A percentile compares a stretch with the other conserved stretches of the same genome.
These are phyloP conservation scores for Salminus brasiliensis DNA, from an alignment of 2,113 vertebrate species.

Conservation along the genomic window DNA sequence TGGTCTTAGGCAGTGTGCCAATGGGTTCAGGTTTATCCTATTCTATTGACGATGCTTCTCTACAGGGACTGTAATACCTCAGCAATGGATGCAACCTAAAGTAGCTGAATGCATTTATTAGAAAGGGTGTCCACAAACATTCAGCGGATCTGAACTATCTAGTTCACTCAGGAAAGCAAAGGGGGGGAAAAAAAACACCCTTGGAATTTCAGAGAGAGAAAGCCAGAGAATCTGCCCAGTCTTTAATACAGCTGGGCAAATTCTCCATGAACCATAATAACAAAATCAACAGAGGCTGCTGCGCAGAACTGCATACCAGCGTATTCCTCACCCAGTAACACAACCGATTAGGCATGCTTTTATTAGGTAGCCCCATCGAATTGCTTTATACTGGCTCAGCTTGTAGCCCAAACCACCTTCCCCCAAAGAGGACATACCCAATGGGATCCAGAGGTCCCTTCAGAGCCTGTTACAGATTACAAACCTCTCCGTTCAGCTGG, in stretches of 20 bases:
- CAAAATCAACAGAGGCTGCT: constrained; percentile 56
- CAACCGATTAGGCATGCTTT: constrained; percentile 32
- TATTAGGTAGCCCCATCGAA: not conserved
- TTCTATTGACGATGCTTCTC: no score
- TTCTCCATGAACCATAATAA: constrained; percentile 62
- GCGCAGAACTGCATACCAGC: constrained; percentile 55
- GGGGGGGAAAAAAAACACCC: no score
- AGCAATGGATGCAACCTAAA: no score
- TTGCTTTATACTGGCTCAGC: constrained; percentile 9
- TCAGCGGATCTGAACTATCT: no score
- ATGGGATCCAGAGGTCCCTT: not conserved
- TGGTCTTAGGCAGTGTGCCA: no score
- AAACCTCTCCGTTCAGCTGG: not conserved
- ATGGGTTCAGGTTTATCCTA: no score
- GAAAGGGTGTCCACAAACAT: no score
- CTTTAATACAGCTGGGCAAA: not conserved
- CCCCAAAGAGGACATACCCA: not conserved
- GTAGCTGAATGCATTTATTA: no score
- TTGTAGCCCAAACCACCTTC: not conserved
- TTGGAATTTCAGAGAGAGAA: not conserved
- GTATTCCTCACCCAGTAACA: constrained; percentile 31
- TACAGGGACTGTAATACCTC: no score
- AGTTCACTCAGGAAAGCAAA: not conserved
- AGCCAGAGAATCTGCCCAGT: not conserved
- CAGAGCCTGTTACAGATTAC: not conserved